Evolutionary conservation across 2,888 invertebrate genomes (phyloP), one percentile per base, ranked within the genome.

Genomic region (Oeneis ivallda): DNA sequence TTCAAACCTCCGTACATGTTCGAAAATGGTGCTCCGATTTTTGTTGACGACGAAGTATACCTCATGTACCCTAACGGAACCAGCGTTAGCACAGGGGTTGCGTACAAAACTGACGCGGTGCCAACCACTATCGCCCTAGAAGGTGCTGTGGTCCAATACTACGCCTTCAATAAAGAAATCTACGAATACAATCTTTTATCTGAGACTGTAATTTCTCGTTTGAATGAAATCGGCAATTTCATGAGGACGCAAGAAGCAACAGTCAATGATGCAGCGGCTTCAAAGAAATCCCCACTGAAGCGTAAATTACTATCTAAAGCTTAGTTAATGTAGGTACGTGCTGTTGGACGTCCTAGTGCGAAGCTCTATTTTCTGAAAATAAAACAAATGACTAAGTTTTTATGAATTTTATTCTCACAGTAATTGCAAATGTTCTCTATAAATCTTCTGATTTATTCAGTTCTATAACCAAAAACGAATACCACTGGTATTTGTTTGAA

Each of bases 111-210:
- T 7, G 64, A 71, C n/a, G 75, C 73, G 0, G 76, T 75, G 8
- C 87, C 88, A 0, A 75, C 83, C 0, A 89, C 88, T 3, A 84
- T 76, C 49, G 73, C 79, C 0, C 69, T 81, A 60, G 89, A 89
- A 67, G 81, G 76, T 0, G 73, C 80, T 0, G 63, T 87, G 0
- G 73, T 87, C 1, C 82, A 87, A 19, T 89, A 82, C 65, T 85
- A 76, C 10, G 87, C 75, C 11, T 79, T 82, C 58, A 74, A 89
- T 6, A 88, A 89, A 69, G 83, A 80, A 5, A 84, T 90, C 39
- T 90, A 89, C 53, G 80, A 85, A 70, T 87, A 81, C 73, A 86
- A 88, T 57, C 9, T 88, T 8, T 39, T 63, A 13, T 11, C 43
- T 8, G 52, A 71, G 15, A 15, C 72, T 0, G 17, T 70, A 0